Evolutionary conservation across 2,888 invertebrate species (phyloP).

Genomic region (Acronicta alni): DNA sequence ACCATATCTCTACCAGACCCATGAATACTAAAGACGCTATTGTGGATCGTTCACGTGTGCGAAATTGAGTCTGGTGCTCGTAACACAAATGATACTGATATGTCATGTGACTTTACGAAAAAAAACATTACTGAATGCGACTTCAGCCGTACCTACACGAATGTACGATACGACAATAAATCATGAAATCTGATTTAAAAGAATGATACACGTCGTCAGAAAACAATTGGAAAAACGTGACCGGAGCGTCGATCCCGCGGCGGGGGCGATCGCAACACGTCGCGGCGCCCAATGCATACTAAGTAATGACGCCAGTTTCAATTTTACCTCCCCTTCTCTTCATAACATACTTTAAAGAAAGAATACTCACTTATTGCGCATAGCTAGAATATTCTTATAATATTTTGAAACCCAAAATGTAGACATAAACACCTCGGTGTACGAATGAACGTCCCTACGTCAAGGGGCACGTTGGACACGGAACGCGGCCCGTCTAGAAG

Average conservation of each 20-base stretch:
- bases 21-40: slow-evolving; percentile 88
- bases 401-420: slow-evolving; percentile 30
- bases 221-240: slow-evolving; percentile 88
- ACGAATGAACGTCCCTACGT: slow-evolving; percentile 36
- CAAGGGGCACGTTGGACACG: slow-evolving; percentile 60
- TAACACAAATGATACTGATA: slow-evolving; percentile 80
- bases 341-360: slow-evolving; percentile 70
- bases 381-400: slow-evolving; percentile 32
- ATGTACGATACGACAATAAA: slow-evolving; percentile 73
- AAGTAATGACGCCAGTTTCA: slow-evolving; percentile 85
- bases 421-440: slow-evolving; percentile 36
- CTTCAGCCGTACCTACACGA: slow-evolving; percentile 31
- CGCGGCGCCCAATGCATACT: slow-evolving; percentile 87
- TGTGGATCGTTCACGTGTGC: slow-evolving; percentile 81
- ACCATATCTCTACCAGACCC: slow-evolving; percentile 80
- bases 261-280: slow-evolving; percentile 80
- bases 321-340: slow-evolving; percentile 78
- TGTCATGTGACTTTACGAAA: slow-evolving; percentile 71
- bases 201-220: slow-evolving; percentile 88
- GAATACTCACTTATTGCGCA: slow-evolving; percentile 24
- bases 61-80: slow-evolving; percentile 80
- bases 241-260: slow-evolving; percentile 75
- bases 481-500: slow-evolving; percentile 48
- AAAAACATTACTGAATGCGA: slow-evolving; percentile 49
- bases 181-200: slow-evolving; percentile 85